phyloP scores from a whole-genome alignment of 2,888 invertebrate species.

The Cephus pulcher region DNA sequence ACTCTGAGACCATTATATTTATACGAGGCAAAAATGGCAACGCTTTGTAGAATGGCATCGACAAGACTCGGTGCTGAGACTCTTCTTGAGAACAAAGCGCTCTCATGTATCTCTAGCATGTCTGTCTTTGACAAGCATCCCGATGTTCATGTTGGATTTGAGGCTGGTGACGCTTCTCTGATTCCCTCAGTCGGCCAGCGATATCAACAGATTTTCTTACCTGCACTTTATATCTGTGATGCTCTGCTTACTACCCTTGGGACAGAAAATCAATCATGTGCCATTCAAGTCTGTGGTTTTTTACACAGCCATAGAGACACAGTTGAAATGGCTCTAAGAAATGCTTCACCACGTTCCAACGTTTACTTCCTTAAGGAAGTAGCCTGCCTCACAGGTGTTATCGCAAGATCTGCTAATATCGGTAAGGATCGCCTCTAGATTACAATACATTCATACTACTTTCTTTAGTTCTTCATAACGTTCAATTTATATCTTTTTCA shows the following conservation, averaged over 20 bases:
- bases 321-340: conserved; percentile 81
- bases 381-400: conserved; percentile 80
- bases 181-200: conserved; percentile 76
- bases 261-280: conserved; percentile 84
- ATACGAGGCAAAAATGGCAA: conserved; percentile 88
- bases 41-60: conserved; percentile 78
- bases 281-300: conserved; percentile 83
- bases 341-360: conserved; percentile 75
- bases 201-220: conserved; percentile 86
- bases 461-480: neutral
- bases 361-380: conserved; percentile 79
- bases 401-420: conserved; percentile 76
- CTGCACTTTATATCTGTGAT: conserved; percentile 84
- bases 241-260: conserved; percentile 86
- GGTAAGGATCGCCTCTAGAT: conserved; percentile 40
- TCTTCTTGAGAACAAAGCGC: conserved; percentile 72
- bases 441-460: neutral
- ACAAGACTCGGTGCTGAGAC: conserved; percentile 76
- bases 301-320: conserved; percentile 85
- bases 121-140: conserved; percentile 80
- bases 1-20: conserved; percentile 83
- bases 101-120: conserved; percentile 76
- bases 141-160: conserved; percentile 68
- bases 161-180: conserved; percentile 64
- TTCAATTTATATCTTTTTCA: conserved; percentile 23